Evolutionary conservation across 2,113 vertebrate species (phyloP), one percentile per base, ranked within the genome.

Genomic region (Nematolebias whitei): DNA sequence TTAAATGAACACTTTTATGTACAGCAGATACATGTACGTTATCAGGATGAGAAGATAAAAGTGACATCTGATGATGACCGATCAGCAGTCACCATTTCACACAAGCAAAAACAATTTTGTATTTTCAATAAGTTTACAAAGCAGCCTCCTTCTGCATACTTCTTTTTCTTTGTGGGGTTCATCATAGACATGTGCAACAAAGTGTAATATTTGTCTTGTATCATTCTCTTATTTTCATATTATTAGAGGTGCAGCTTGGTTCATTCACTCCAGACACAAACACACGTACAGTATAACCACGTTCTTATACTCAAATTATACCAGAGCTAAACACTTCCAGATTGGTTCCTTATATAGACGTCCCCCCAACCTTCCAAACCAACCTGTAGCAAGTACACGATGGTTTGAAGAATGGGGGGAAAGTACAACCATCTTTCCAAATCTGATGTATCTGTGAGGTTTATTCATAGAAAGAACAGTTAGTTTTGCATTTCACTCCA

Each of bases 61-160:
- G 67, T 87, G 82, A 85, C 89, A 88, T 85, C 82, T 77, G 63
- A 69, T 77, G 8, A n/a, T n/a, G n/a, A n/a, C n/a, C n/a, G n/a
- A n/a, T n/a, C n/a, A n/a, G n/a, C n/a, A n/a, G n/a, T n/a, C n/a
- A n/a, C n/a, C 44, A 47, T 11, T 19, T 47, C 18, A 19, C 5
- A 45, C 43, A 6, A 29, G 26, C 26, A 29, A 29, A 65, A 75
- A 24, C 65, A 68, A 74, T 18, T 18, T 35, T 35, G 32, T 35
- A 35, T 10, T 35, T 35, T 35, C 18, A 9, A 11, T 15, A 61
- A 63, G 40, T 65, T 29, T 68, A 60, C 71, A 70, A 45, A 45
- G n/a, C n/a, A n/a, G n/a, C n/a, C n/a, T n/a, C n/a, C n/a, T 5
- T 5, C 14, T 66, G 65, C 19, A n/a, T 68, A 50, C 53, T 60